phyloP scores from a whole-genome alignment of 2,113 vertebrate species.

The Nymphicus hollandicus region DNA sequence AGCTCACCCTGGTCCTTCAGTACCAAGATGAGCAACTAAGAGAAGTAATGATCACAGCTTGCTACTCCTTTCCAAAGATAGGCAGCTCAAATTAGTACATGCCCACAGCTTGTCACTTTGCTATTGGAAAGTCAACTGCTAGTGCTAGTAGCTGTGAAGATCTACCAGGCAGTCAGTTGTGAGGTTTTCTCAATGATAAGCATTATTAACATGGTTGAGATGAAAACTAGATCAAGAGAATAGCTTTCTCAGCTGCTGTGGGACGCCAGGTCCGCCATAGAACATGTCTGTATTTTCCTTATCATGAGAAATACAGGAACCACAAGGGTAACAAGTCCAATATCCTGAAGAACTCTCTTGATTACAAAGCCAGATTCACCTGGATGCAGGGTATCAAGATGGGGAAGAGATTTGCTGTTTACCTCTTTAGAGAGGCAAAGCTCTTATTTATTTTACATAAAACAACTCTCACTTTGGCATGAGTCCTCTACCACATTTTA shows the following conservation, averaged over 20 bases:
- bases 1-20: not conserved
- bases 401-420: not conserved
- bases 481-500: not conserved
- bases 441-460: not conserved
- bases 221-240: not conserved
- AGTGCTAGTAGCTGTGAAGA: not conserved
- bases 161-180: not conserved
- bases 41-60: not conserved
- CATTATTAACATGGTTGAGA: fast-evolving
- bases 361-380: not conserved
- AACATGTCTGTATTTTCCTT: not conserved
- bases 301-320: not conserved
- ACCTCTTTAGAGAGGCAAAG: not conserved
- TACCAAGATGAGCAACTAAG: not conserved
- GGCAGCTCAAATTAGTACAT: not conserved
- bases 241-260: not conserved
- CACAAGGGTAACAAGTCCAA: not conserved
- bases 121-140: not conserved
- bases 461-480: not conserved
- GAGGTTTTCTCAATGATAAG: not conserved
- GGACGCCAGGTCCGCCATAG: fast-evolving
- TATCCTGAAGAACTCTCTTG: not conserved
- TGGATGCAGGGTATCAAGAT: not conserved
- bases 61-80: not conserved
- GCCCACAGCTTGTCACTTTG: not conserved